Conservation (phyloP, 2,113 vertebrate species). For the Gracilinanus agilis region DNA sequence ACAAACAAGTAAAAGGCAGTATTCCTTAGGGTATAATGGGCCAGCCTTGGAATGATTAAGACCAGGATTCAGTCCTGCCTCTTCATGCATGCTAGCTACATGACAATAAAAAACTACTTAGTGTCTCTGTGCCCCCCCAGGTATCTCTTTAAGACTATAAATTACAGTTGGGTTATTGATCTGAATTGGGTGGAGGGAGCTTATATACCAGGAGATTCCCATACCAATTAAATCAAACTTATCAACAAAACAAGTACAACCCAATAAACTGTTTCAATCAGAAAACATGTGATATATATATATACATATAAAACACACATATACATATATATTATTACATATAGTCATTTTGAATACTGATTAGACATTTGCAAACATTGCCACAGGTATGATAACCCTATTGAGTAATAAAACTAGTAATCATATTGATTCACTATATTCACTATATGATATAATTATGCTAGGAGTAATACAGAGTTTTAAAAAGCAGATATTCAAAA, state of each 20-base stretch:
- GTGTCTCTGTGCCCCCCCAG: not conserved
- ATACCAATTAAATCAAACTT: not conserved
- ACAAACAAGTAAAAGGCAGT: not conserved
- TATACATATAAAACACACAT: not conserved
- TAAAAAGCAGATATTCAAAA: not conserved
- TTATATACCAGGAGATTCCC: not conserved
- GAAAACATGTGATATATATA: not conserved
- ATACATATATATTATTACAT: not conserved
- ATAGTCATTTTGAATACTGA: not conserved
- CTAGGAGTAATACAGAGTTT: not conserved
- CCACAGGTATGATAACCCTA: not conserved
- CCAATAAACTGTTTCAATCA: not conserved
- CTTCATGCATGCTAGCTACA: not conserved
- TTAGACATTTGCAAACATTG: not conserved
- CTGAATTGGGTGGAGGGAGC: not conserved
- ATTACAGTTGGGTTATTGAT: not conserved
- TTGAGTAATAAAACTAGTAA: not conserved
- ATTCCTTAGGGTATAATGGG: not conserved
- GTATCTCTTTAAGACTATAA: not conserved
- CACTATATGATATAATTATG: not conserved
- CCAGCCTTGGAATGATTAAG: not conserved
- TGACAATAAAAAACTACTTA: not conserved
- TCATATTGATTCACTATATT: not conserved
- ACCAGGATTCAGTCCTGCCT: not conserved
- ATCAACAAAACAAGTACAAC: not conserved